Base-by-base conservation (phyloP, 2,113 vertebrate genomes). In the Lichenostomus cassidix region DNA sequence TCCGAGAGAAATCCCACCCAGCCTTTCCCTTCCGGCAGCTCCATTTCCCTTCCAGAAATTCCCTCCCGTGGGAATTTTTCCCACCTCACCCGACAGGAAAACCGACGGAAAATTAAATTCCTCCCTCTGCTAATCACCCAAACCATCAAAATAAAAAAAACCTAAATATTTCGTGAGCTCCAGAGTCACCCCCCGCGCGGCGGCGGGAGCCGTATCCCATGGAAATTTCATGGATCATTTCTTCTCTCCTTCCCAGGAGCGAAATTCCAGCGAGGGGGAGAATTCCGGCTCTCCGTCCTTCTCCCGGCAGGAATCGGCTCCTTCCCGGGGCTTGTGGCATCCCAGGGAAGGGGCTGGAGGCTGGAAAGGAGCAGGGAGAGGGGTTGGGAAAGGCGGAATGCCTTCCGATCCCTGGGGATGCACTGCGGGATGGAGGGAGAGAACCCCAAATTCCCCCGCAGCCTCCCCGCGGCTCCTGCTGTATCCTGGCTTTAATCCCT, bases 151-250 rank as follows among this genome's bases (percentile, higher is more conserved):
- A 21, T 19, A 16, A 12, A 6, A 56, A 50, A 62, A 47, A 69
- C 24, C 4, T 20, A 71, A 59, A 53, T 7, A 7, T 56, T 77
- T 28, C 31, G 27, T 6, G 33, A 24, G 23, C 58, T 80, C 31
- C 50, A 27, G 58, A 56, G 59, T 35, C 42, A 6, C 15, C 22
- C 27, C 33, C 22, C 27, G 63, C 37, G 35, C 28, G 4, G 39
- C 64, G 3, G 33, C 33, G 9, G 28, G 21, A 56, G 50, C 41
- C 12, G 8, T 27, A 11, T 67, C 56, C 63, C 21, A 37, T 79
- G 95, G 95, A 93, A 96, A 93, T 37, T 91, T 94, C 47, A 42
- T 53, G 83, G 94, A 70, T 94, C 95, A 82, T 94, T 96, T 78
- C 6, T 69, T n/a, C 46, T 90, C 77, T 90, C 92, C 89, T 95